Evolutionary conservation across 1,140 invertebrate species (phyloP), one percentile per base, ranked within the genome.

Genomic region (Papilio aristodemus): DNA sequence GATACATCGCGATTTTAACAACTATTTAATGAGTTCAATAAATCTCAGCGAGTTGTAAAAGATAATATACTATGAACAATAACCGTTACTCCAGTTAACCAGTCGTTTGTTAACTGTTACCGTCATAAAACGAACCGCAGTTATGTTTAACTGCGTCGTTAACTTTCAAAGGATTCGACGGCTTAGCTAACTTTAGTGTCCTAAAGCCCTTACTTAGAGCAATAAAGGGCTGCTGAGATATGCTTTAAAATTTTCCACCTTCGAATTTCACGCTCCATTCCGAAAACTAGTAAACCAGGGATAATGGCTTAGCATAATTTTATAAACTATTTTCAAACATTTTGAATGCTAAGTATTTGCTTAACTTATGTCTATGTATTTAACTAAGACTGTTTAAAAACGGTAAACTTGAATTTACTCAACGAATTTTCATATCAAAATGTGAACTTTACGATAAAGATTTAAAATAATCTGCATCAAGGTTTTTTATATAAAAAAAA

Each of bases 71-170:
- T 39, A 38, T 62, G 59, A 62, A 62, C 59, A 62, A 62, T 62
- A 62, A 62, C 59, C 59, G 59, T 62, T 62, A 38, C 36, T 62
- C 59, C 36, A 62, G 59, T 62, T 62, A 62, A 62, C 59, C 59
- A 62, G 59, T 62, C 59, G 36, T 62, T 62, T 62, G 59, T 62
- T 62, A 62, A 37, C 59, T 38, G 59, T 62, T 62, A 62, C 59
- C 14, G 59, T 62, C 59, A 38, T 62, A 62, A 62, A 62, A 38
- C 32, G 32, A 62, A 62, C 59, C 59, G 59, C 59, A 62, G 59
- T 62, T 22, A 62, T 62, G 36, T 62, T 62, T 62, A 62, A 62
- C 59, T 62, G 59, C 59, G 59, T 62, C 59, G 59, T 62, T 62
- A 62, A 62, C 59, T 62, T 37, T 62, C 36, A 37, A 54, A 62